These are phyloP conservation scores for Pipistrellus nathusii DNA, from an alignment of 2,797 vertebrate species.

Conservation along the genomic window DNA sequence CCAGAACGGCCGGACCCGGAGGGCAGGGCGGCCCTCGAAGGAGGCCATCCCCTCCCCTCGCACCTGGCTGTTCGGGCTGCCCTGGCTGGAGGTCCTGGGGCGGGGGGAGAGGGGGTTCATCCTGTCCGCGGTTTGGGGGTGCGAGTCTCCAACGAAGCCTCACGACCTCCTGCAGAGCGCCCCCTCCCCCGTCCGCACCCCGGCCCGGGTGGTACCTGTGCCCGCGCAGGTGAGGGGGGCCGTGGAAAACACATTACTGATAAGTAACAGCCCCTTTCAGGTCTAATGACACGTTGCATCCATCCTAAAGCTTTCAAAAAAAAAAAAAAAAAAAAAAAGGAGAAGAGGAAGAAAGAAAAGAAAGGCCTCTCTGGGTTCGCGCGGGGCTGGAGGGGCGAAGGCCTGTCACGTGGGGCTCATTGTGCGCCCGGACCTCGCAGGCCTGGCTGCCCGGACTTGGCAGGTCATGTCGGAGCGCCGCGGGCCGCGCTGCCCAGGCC, in stretches of 20 bases:
- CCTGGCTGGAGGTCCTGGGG: background rate
- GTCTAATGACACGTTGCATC: constrained; percentile 85
- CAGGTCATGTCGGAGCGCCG: constrained; percentile 74
- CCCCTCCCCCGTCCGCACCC: background rate
- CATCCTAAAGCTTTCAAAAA: constrained; percentile 84
- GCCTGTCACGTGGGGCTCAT: constrained; percentile 78
- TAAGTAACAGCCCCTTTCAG: constrained; percentile 87
- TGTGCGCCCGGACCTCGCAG: constrained; percentile 76
- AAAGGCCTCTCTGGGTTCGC: constrained; percentile 80
- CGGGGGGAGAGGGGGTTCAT: too few relatives aligned
- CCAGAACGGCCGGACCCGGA: too few relatives aligned
- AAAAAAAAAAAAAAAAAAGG: background rate
- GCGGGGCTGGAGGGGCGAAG: constrained; percentile 60
- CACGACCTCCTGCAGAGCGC: background rate
- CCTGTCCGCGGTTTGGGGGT: background rate
- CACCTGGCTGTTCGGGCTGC: background rate
- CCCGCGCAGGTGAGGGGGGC: constrained; percentile 59
- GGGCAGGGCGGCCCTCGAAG: background rate
- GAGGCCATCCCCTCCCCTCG: background rate
- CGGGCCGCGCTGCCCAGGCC: constrained; percentile 71
- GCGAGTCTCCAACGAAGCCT: background rate
- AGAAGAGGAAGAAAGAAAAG: too few relatives aligned
- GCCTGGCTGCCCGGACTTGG: constrained; percentile 67
- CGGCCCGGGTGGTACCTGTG: constrained; percentile 78
- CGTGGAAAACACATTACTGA: constrained; percentile 80